Percentiles rank a stretch among this genome's conserved stretches.
Conservation (phyloP, 2,888 invertebrate species). For the Mythimna albipuncta region DNA sequence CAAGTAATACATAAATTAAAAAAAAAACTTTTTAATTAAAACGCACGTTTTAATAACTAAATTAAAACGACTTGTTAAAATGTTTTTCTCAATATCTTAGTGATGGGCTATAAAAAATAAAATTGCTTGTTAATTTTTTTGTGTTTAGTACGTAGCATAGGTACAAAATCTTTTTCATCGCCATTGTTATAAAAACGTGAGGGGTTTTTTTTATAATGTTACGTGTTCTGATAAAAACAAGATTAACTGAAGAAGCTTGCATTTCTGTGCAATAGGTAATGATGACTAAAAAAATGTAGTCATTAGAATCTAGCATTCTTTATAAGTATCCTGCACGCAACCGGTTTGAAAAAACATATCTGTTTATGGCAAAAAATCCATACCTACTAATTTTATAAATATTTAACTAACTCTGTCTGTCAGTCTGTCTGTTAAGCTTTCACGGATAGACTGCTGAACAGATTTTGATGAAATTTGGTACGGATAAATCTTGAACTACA, state of each 20-base stretch:
- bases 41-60: background rate
- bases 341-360: conserved; percentile 31
- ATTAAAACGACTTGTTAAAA: background rate
- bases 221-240: background rate
- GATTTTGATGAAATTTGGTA: too few relatives aligned
- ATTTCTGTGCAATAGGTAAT: background rate
- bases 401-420: too few relatives aligned
- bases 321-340: conserved; percentile 2
- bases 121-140: too few relatives aligned
- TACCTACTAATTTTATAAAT: conserved; percentile 16
- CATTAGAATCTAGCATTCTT: background rate
- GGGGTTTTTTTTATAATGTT: background rate
- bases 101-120: background rate
- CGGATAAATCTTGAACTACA: too few relatives aligned
- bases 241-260: background rate
- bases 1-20: too few relatives aligned
- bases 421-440: too few relatives aligned
- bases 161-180: background rate
- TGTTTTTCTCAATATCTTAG: background rate
- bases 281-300: too few relatives aligned
- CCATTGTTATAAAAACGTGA: conserved; percentile 10
- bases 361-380: conserved; percentile 4
- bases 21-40: background rate
- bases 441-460: too few relatives aligned
- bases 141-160: background rate